phyloP scores from a whole-genome alignment of 2,888 invertebrate genomes.

The Rotaria magnacalcarata region DNA sequence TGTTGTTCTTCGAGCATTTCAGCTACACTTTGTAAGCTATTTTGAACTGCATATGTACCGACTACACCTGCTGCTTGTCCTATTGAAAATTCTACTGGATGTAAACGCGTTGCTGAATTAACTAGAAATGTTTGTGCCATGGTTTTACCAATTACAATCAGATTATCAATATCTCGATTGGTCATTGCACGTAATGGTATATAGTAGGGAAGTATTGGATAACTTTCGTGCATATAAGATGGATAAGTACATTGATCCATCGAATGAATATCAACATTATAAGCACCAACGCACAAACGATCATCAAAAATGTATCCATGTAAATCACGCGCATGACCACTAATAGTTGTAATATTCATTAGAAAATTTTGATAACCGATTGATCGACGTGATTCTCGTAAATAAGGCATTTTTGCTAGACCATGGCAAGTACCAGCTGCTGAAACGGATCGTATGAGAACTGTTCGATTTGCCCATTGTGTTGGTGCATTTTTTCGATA shows the following conservation, averaged over 20 bases:
- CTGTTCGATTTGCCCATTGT: not conserved
- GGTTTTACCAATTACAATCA: conserved; percentile 48
- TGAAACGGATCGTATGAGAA: no score
- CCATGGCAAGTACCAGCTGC: conserved; percentile 45
- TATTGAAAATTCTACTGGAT: conserved; percentile 47
- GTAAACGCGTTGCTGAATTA: conserved; percentile 47
- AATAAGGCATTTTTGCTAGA: conserved; percentile 47
- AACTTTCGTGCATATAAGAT: conserved; percentile 45
- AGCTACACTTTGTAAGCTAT: no score
- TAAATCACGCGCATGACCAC: not conserved
- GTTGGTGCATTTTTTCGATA: conserved; percentile 43
- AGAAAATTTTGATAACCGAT: conserved; percentile 47
- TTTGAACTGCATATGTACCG: not conserved
- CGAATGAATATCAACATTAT: conserved; percentile 47
- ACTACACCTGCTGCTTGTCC: conserved; percentile 48
- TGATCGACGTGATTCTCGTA: conserved; percentile 48
- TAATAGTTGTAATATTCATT: conserved; percentile 45
- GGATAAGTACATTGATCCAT: conserved; percentile 46
- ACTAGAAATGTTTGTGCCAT: conserved; percentile 48
- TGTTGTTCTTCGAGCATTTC: no score
- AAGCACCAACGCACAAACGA: conserved; percentile 46
- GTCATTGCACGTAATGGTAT: conserved; percentile 48
- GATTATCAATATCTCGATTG: conserved; percentile 36
- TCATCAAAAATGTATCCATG: conserved; percentile 12
- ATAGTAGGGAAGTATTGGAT: conserved; percentile 46